A percentile compares a stretch with the other conserved stretches of the same genome.
phyloP scores from a whole-genome alignment of 2,113 vertebrate species.

The Malurus elegans region DNA sequence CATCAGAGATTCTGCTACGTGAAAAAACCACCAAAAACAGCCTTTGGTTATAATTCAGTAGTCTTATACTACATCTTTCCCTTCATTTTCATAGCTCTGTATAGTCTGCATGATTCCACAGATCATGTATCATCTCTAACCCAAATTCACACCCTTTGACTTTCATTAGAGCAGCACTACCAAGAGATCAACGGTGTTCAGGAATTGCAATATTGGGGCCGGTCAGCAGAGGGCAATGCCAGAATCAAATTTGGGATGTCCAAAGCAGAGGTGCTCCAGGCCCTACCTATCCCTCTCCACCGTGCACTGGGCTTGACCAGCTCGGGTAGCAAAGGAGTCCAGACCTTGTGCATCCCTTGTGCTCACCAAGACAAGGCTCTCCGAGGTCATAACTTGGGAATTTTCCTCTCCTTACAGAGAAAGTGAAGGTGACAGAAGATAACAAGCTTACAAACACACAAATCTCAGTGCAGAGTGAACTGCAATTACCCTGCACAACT shows the following conservation, averaged over 20 bases:
- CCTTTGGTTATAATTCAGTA: neutral
- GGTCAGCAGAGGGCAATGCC: neutral
- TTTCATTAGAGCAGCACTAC: neutral
- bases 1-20: neutral
- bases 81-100: neutral
- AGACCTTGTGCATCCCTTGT: neutral
- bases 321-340: rapidly evolving
- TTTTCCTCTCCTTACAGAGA: neutral
- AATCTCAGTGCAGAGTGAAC: neutral
- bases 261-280: rapidly evolving
- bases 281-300: rapidly evolving
- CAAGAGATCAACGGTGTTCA: neutral
- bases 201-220: neutral
- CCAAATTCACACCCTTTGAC: neutral
- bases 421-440: neutral
- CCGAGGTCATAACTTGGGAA: neutral
- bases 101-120: neutral
- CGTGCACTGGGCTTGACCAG: rapidly evolving
- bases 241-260: neutral
- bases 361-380: neutral
- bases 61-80: neutral
- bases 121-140: neutral
- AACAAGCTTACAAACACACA: neutral
- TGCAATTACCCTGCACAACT: neutral
- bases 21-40: neutral